Evolutionary conservation across 2,888 invertebrate species (phyloP), one percentile per base, ranked within the genome.

Genomic region (Cerastis rubricosa): DNA sequence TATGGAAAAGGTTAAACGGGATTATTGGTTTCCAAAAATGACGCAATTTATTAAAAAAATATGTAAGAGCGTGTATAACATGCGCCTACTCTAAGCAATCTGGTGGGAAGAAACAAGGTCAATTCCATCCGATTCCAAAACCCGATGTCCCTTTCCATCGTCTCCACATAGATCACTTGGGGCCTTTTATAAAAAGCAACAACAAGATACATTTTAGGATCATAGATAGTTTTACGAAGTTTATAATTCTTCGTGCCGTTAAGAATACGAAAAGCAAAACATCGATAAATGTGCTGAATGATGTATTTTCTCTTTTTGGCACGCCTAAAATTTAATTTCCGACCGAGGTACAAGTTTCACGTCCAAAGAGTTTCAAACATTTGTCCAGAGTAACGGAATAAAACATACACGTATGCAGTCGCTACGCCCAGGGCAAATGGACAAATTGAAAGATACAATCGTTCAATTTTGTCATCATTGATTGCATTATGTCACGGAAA

Each of bases 21-120:
- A 64, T 54, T 72, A 64, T 19, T 72, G 64, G 64, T 72, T 72
- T 54, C 64, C 71, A 12, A 22, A 19, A 40, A 65, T 65, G 64
- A 51, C 40, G 7, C 40, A 40, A 51, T 72, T 64, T n/a, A n/a
- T 17, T 47, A 47, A 17, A 47, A n/a, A 47, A 47, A 14, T 47
- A 47, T 47, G 47, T 47, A 5, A 47, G 17, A 49, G 63, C 71
- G 7, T 71, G 71, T 43, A 51, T 71, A 22, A 29, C 49, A n/a
- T 64, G 64, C 19, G 64, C 64, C 3, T 72, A 72, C 19, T 61
- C 71, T 14, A 64, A 72, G 19, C 51, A 72, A 72, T 4, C 64
- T 19, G 64, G 49, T 51, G 71, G 71, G 19, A 72, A 64, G 63
- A 51, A 51, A 51, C 43, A 17, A n/a, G 64, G 71, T 12, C 54